Evolutionary conservation across 2,113 vertebrate species (phyloP).

Genomic region (Brevimyrus niger): DNA sequence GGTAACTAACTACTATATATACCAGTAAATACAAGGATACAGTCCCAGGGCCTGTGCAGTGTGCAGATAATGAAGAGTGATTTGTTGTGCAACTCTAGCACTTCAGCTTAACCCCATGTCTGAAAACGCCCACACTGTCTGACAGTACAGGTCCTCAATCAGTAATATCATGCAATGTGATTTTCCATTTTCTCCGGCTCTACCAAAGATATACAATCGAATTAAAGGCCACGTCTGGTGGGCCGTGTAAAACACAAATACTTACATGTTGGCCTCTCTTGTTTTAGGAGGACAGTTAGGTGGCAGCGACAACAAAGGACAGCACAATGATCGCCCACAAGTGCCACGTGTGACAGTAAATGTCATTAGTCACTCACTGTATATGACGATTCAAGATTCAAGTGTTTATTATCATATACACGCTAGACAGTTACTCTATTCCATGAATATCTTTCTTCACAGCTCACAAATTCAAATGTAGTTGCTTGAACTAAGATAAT

Average conservation of each 20-base stretch:
- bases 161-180: neutral
- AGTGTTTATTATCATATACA: neutral
- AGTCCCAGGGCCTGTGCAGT: neutral
- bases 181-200: neutral
- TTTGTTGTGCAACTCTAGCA: neutral
- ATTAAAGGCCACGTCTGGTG: neutral
- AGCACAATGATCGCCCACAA: neutral
- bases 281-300: neutral
- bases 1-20: neutral
- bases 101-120: neutral
- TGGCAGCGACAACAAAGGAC: neutral
- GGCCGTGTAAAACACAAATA: neutral
- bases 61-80: neutral
- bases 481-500: neutral
- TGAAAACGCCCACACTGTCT: neutral
- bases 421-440: neutral
- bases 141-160: neutral
- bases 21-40: neutral
- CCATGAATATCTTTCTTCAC: neutral
- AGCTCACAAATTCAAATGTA: neutral
- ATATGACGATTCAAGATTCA: neutral
- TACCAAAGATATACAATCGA: neutral
- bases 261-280: neutral
- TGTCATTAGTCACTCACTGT: neutral
- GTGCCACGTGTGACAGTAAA: neutral